Percentiles rank a stretch among this genome's conserved stretches.
phyloP scores from a whole-genome alignment of 2,113 vertebrate genomes.

The Vulpes ferrilata region DNA sequence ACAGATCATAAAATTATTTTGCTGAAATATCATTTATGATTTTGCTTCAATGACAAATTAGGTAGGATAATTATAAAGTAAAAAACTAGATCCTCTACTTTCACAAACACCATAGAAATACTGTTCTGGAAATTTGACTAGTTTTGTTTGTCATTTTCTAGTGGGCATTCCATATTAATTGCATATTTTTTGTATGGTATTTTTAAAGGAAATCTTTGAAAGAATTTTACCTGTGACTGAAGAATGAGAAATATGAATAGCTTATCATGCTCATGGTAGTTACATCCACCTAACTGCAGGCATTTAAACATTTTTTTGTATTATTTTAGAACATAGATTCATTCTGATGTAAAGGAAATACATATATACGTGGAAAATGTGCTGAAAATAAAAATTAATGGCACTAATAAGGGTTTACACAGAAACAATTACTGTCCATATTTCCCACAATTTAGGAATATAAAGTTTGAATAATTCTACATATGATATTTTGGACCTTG shows the following conservation, averaged over 20 bases:
- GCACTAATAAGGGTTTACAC: not conserved
- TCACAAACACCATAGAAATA: not conserved
- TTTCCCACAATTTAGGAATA: not conserved
- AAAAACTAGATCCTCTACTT: not conserved
- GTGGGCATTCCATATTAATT: not conserved
- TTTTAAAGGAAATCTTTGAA: not conserved
- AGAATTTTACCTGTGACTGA: not conserved
- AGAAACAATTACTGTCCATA: not conserved
- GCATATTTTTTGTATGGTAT: not conserved
- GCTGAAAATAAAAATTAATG: not conserved
- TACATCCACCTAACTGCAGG: not conserved
- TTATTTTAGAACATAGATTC: not conserved
- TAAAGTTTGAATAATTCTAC: not conserved
- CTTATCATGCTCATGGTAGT: not conserved
- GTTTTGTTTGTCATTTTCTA: not conserved
- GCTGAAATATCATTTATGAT: not conserved
- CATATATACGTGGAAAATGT: not conserved
- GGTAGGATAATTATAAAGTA: not conserved
- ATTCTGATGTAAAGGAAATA: not conserved
- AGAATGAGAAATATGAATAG: not conserved
- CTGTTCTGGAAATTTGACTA: slow-evolving; percentile 20
- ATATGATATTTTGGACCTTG: not conserved
- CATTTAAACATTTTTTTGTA: not conserved
- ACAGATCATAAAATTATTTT: not conserved
- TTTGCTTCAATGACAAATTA: not conserved